phyloP scores from a whole-genome alignment of 2,888 invertebrate genomes.

The Diarsia mendica region DNA sequence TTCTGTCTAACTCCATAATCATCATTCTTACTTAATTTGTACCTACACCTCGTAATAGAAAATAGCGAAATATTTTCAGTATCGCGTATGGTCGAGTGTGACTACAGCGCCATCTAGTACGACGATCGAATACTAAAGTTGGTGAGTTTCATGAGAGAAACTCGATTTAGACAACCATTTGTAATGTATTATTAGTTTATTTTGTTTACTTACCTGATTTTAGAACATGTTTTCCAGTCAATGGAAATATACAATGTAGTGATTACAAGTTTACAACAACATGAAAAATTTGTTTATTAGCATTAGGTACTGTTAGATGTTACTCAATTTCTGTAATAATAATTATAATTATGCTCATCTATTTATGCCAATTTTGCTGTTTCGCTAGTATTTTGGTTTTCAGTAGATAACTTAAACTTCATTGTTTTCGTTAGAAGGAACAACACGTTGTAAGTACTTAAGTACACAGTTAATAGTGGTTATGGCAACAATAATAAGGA shows the following conservation, averaged over 20 bases:
- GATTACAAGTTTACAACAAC: background rate
- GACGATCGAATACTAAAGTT: background rate
- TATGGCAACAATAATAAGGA: slow-evolving; percentile 11
- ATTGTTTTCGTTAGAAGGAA: background rate
- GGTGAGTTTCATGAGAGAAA: background rate
- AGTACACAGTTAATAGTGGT: background rate
- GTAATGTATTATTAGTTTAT: background rate
- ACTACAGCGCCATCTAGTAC: slow-evolving; percentile 32
- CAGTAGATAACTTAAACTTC: too few species aligned
- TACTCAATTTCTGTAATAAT: too few species aligned
- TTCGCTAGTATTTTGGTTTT: background rate
- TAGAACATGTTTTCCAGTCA: background rate
- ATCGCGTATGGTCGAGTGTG: too few species aligned
- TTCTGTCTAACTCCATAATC: too few species aligned
- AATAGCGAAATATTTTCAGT: background rate
- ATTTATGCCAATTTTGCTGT: background rate
- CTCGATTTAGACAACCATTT: background rate
- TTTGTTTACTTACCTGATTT: background rate
- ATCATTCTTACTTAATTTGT: background rate
- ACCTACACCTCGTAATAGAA: background rate
- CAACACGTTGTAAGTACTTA: background rate
- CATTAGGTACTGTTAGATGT: background rate
- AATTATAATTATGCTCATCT: too few species aligned
- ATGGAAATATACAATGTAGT: background rate
- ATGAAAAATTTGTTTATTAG: background rate